Base-by-base conservation (phyloP, 2,888 invertebrate species). In the Eumerus sabulonum region DNA sequence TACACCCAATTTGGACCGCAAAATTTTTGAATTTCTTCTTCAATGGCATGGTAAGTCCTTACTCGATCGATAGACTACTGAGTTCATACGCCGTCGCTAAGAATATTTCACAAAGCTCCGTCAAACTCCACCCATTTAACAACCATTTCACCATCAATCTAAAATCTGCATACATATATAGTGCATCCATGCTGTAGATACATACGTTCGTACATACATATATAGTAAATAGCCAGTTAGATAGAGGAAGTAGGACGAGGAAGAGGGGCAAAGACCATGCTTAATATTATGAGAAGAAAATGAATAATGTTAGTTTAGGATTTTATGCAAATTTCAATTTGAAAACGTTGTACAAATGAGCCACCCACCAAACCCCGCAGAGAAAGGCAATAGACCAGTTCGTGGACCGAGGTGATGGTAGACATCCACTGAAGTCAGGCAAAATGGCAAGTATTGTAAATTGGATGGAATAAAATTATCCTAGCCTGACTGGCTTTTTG, bases 281-380 rank as follows among this genome's bases (percentile, higher is more conserved):
- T 77, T 77, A 72, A 77, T 73, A 77, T 73, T 73, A 77, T 72
- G 73, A 77, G 73, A 77, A 73, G 73, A 77, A 77, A 77, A 77
- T 77, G 73, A 77, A 77, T 77, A 73, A 77, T 77, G 77, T 77
- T 72, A 73, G 77, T 63, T 77, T 72, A 73, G 77, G 67, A 72
- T 77, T 77, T 77, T 77, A 77, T 77, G 77, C 77, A 77, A 77
- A 77, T 73, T 77, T 67, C 72, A 72, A 68, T 77, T 77, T 73
- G 77, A 73, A 72, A 73, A 67, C 63, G 66, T 64, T 76, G 59
- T 64, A 71, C 76, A 71, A 76, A 76, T 76, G 72, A 76, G 50
- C 60, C 64, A 62, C 27, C 57, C 27, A 18, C 50, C 9, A 40
- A 7, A 17, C 11, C 16, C 27, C 7, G 7, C 27, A 27, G 27